phyloP scores from a whole-genome alignment of 2,888 invertebrate genomes.

The Thelaira solivaga region DNA sequence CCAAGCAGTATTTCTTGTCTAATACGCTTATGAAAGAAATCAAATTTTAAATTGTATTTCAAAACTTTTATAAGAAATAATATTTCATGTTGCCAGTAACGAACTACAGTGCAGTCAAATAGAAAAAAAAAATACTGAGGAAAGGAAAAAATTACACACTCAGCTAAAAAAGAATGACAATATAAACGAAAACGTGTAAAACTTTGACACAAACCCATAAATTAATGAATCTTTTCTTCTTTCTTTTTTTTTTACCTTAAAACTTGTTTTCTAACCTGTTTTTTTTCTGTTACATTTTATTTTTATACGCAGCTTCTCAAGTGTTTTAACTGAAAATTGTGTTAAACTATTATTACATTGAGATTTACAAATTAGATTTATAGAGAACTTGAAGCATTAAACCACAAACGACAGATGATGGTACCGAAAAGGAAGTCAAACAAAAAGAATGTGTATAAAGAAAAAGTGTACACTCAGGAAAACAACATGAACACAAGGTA shows the following conservation, averaged over 20 bases:
- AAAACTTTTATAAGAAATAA: background rate
- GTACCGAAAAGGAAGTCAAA: background rate
- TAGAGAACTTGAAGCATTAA: slow-evolving; percentile 66
- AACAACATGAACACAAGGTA: background rate
- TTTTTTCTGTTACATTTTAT: background rate
- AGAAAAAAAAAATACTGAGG: no score
- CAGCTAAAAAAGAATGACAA: background rate
- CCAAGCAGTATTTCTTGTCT: background rate
- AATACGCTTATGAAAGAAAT: background rate
- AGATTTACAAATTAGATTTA: slow-evolving; percentile 69
- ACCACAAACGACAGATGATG: slow-evolving; percentile 61
- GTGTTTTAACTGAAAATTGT: slow-evolving; percentile 42
- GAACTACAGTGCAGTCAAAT: no score
- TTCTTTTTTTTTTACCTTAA: background rate
- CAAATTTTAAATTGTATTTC: background rate
- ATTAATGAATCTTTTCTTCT: slow-evolving; percentile 29
- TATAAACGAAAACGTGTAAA: background rate
- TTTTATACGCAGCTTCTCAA: slow-evolving; percentile 14
- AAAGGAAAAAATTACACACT: slow-evolving; percentile 4
- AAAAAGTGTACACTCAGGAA: background rate
- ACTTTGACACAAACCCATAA: slow-evolving; percentile 38
- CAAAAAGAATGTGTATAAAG: background rate
- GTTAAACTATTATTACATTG: slow-evolving; percentile 45
- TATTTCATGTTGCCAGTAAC: background rate
- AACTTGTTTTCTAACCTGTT: background rate